A percentile compares a stretch with the other conserved stretches of the same genome.
Conservation (phyloP, 2,888 invertebrate species). For the Pelosia muscerda region DNA sequence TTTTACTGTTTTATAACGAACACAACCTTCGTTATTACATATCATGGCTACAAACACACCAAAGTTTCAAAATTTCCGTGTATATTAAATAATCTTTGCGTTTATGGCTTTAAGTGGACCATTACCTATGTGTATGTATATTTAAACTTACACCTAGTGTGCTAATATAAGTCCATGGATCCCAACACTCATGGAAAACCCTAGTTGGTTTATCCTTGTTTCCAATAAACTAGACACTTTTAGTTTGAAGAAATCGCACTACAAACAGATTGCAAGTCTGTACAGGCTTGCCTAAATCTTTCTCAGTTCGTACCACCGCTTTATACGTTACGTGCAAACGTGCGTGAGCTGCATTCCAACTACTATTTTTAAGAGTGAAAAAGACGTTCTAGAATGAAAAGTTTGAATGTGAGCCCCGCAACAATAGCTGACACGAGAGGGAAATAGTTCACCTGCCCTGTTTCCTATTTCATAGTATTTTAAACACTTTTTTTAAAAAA, state of each 20-base stretch:
- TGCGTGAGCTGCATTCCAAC: slow-evolving; percentile 40
- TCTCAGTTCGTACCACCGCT: slow-evolving; percentile 27
- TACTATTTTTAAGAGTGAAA: slow-evolving; percentile 37
- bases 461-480: neutral
- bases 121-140: too few relatives aligned
- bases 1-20: neutral
- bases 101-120: neutral
- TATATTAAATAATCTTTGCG: neutral
- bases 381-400: slow-evolving; percentile 27
- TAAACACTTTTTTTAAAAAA: neutral
- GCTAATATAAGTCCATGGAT: neutral
- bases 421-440: slow-evolving; percentile 4
- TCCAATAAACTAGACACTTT: neutral
- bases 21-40: too few relatives aligned
- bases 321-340: slow-evolving; percentile 24
- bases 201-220: neutral
- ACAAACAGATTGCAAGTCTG: slow-evolving; percentile 14
- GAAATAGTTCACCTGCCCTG: neutral
- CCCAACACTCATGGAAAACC: neutral
- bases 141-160: neutral
- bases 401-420: slow-evolving; percentile 14
- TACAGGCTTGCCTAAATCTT: slow-evolving; percentile 27
- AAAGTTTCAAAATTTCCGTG: neutral
- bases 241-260: slow-evolving; percentile 1
- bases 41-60: neutral